A percentile compares a stretch with the other conserved stretches of the same genome.
phyloP scores from a whole-genome alignment of 2,888 invertebrate species.

The Eumacrocentrus americanus region DNA sequence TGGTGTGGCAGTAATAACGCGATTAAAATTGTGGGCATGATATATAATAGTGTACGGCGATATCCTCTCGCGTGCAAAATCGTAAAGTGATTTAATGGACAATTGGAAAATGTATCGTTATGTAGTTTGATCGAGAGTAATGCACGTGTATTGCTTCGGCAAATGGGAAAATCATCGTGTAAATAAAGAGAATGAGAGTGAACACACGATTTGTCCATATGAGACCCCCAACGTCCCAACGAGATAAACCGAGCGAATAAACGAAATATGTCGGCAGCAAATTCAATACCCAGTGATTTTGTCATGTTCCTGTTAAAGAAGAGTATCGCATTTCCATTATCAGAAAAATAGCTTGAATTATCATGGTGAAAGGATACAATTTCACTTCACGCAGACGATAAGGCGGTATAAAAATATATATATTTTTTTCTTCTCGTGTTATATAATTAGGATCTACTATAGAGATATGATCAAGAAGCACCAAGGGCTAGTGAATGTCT shows the following conservation, averaged over 20 bases:
- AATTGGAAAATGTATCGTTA: conserved; percentile 19
- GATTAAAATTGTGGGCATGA: conserved; percentile 8
- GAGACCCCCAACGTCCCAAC: neutral
- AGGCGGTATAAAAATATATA: neutral
- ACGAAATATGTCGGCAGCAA: conserved; percentile 12
- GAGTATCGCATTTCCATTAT: conserved; percentile 18
- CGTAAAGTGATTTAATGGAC: conserved; percentile 23
- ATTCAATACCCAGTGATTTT: conserved; percentile 18
- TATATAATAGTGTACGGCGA: neutral
- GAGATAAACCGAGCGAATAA: neutral
- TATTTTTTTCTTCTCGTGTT: no score
- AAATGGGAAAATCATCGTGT: conserved; percentile 8
- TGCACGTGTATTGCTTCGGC: neutral
- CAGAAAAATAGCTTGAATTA: conserved; percentile 3
- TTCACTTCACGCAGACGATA: no score
- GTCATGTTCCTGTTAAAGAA: conserved; percentile 23
- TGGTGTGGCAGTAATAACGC: conserved; percentile 6
- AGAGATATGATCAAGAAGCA: neutral
- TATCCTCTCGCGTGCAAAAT: conserved; percentile 17
- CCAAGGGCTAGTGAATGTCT: neutral
- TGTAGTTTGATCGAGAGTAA: conserved; percentile 18
- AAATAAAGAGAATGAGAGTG: conserved; percentile 6
- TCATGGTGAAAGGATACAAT: conserved; percentile 7
- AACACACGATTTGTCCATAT: neutral
- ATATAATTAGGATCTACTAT: no score